These are phyloP conservation scores for Brienomyrus longianalis DNA, from an alignment of 2,113 vertebrate species.

Conservation along the genomic window DNA sequence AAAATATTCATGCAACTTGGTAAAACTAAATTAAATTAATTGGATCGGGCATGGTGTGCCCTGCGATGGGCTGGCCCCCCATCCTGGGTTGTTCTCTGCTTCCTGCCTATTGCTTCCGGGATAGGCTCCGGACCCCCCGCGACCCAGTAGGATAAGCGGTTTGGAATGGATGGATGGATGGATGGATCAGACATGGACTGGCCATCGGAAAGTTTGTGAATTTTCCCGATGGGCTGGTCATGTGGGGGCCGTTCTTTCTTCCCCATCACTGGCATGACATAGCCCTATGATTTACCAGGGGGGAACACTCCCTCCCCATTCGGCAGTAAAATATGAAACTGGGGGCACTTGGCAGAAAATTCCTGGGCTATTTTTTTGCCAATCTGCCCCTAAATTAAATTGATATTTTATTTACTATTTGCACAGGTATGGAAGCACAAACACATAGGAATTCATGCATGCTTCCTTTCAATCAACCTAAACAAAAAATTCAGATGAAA, in stretches of 20 bases:
- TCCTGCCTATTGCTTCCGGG: no score
- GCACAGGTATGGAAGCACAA: not conserved
- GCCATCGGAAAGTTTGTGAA: not conserved
- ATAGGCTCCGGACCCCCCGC: no score
- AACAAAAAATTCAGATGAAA: not conserved
- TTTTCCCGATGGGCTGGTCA: not conserved
- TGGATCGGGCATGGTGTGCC: not conserved
- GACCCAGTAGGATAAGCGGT: no score
- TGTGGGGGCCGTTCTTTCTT: not conserved
- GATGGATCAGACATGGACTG: not conserved
- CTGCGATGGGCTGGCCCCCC: no score
- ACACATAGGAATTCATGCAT: not conserved
- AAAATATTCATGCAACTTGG: not conserved
- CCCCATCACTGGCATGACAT: no score
- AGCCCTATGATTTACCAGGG: not conserved
- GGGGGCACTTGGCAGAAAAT: no score
- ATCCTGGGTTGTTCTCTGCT: no score
- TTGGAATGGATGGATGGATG: no score
- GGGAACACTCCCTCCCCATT: no score
- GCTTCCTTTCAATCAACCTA: not conserved
- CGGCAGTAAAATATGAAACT: no score
- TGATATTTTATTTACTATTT: not conserved
- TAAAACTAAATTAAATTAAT: not conserved
- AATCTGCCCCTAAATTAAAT: not conserved
- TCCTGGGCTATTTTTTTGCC: no score